Evolutionary conservation across 2,888 invertebrate genomes (phyloP).

Genomic region (Mamestra brassicae): DNA sequence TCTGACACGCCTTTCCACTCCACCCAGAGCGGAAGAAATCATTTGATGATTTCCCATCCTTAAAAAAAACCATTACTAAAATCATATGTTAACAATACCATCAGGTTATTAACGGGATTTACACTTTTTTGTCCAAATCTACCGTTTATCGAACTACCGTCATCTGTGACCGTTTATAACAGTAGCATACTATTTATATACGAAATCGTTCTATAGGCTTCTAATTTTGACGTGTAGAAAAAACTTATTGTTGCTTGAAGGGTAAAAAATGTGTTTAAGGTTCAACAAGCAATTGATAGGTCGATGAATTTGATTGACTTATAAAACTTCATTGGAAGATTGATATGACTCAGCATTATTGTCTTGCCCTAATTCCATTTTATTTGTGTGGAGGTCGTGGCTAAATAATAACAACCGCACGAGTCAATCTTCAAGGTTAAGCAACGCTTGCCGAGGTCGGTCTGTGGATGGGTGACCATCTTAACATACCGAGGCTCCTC

Average conservation of each 20-base stretch:
- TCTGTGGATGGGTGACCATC: no score
- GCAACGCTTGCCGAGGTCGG: no score
- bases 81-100: not conserved
- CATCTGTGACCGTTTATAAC: not conserved
- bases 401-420: no score
- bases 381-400: no score
- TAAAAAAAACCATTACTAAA: not conserved
- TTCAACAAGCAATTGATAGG: not conserved
- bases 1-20: no score
- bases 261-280: constrained; percentile 19
- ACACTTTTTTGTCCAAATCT: not conserved
- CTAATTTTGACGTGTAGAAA: not conserved
- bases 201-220: not conserved
- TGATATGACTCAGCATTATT: not conserved
- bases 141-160: not conserved
- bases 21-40: no score
- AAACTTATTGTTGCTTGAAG: not conserved
- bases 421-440: no score
- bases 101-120: constrained; percentile 10
- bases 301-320: constrained; percentile 4
- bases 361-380: no score
- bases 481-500: no score
- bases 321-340: not conserved
- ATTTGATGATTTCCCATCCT: no score
- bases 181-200: not conserved